phyloP scores from a whole-genome alignment of 1,140 invertebrate species.

The Cryptotermes secundus region DNA sequence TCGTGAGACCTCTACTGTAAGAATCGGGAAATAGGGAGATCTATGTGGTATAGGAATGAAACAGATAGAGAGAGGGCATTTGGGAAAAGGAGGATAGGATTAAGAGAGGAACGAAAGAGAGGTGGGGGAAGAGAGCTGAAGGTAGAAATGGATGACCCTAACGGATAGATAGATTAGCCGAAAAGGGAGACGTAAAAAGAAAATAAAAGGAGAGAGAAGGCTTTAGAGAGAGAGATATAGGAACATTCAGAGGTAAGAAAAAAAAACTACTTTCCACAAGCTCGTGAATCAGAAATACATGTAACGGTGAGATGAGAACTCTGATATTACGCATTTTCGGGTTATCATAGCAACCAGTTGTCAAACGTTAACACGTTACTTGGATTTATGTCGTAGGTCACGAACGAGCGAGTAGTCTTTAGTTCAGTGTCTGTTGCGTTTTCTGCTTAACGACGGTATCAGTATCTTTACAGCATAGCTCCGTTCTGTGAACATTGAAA shows the following conservation, averaged over 20 bases:
- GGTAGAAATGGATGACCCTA: conserved; percentile 18
- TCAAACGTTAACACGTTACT: too few species aligned
- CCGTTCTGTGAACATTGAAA: too few species aligned
- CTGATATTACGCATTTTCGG: too few species aligned
- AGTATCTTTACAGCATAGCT: too few species aligned
- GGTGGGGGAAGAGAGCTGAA: background rate
- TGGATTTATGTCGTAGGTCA: too few species aligned
- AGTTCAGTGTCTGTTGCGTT: too few species aligned
- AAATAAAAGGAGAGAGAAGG: background rate
- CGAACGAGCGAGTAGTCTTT: too few species aligned
- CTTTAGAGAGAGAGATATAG: background rate
- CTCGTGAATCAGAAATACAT: background rate
- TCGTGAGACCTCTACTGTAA: background rate
- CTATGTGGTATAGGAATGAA: conserved; percentile 12
- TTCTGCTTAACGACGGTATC: too few species aligned
- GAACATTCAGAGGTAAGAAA: background rate
- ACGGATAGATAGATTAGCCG: conserved; percentile 18
- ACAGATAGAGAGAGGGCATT: background rate
- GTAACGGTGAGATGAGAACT: too few species aligned
- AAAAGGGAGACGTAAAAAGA: background rate
- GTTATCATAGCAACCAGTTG: too few species aligned
- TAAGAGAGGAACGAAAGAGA: conserved; percentile 6
- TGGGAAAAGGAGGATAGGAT: conserved; percentile 14
- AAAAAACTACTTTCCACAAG: background rate
- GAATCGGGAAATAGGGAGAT: background rate